phyloP scores from a whole-genome alignment of 2,888 invertebrate genomes.

The Aphidoletes aphidimyza region DNA sequence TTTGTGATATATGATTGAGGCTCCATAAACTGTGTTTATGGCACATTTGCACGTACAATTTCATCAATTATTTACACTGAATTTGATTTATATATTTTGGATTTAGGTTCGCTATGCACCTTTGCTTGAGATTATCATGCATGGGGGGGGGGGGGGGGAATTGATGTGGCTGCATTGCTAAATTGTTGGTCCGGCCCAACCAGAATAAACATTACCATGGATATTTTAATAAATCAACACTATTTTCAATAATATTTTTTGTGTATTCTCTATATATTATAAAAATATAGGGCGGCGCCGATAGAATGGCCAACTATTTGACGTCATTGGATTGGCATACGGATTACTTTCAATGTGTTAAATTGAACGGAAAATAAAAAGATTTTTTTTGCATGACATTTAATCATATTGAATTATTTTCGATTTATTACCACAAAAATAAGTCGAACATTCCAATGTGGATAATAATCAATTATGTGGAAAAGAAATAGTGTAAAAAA shows the following conservation, averaged over 20 bases:
- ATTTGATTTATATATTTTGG: slow-evolving; percentile 46
- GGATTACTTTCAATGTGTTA: neutral
- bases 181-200: neutral
- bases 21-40: neutral
- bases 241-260: slow-evolving; percentile 16
- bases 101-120: neutral
- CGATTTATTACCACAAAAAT: slow-evolving; percentile 5
- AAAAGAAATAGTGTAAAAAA: no score
- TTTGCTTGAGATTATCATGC: no score
- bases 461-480: neutral
- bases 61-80: slow-evolving; percentile 40
- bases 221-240: slow-evolving; percentile 14
- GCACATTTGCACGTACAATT: slow-evolving; percentile 10
- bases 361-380: neutral
- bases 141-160: no score
- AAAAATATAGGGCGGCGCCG: neutral
- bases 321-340: neutral
- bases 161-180: neutral
- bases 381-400: neutral
- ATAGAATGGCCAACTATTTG: slow-evolving; percentile 19
- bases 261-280: no score
- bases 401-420: neutral
- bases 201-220: neutral
- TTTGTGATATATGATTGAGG: slow-evolving; percentile 40
- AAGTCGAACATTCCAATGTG: neutral